These are phyloP conservation scores for Balearica regulorum DNA, from an alignment of 2,797 vertebrate genomes.

Conservation along the genomic window DNA sequence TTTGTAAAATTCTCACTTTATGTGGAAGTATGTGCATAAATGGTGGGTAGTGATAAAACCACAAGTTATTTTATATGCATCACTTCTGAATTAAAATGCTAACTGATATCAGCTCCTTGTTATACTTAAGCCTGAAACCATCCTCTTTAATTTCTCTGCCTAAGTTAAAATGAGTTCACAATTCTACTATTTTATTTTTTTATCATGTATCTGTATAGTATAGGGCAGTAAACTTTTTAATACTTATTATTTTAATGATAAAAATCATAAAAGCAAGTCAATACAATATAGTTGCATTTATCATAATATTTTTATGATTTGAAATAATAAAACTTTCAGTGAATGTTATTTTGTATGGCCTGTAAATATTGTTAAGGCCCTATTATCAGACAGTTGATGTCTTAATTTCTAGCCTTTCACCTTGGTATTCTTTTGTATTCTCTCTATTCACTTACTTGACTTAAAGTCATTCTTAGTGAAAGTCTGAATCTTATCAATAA, in stretches of 20 bases:
- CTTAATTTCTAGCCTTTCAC: not conserved
- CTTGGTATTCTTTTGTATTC: not conserved
- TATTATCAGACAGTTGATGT: not conserved
- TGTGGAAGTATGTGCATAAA: not conserved
- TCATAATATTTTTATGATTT: not conserved
- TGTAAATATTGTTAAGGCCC: not conserved
- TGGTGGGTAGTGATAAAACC: not conserved
- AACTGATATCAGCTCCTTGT: not conserved
- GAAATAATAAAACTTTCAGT: not conserved
- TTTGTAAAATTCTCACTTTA: not conserved
- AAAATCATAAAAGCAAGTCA: not conserved
- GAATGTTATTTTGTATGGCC: not conserved
- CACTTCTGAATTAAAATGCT: not conserved
- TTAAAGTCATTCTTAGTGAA: not conserved
- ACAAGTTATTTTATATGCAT: not conserved
- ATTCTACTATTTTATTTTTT: not conserved
- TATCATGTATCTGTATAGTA: not conserved
- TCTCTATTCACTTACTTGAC: not conserved
- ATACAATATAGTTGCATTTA: not conserved
- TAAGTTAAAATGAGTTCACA: not conserved
- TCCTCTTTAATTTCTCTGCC: not conserved
- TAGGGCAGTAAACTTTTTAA: not conserved
- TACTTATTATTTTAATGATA: not conserved
- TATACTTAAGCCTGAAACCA: not conserved
- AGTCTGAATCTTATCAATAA: not conserved